Base-by-base conservation (phyloP, 2,797 vertebrate species). In the Xenops minutus region DNA sequence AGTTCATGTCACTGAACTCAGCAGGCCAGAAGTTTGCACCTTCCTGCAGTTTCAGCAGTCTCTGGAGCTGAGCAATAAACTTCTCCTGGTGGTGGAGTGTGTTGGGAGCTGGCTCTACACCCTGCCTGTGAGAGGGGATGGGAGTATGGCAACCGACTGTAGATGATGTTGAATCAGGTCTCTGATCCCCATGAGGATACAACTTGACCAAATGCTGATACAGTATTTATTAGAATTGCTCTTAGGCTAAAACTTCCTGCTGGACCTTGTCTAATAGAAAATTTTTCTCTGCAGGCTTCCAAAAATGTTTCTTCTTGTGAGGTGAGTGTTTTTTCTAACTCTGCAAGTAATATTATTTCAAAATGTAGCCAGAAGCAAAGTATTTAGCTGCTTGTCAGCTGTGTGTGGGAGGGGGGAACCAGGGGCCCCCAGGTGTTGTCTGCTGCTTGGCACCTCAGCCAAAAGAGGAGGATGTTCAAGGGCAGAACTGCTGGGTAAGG, bases 151-250 rank as follows among this genome's bases (percentile, higher is more conserved):
- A 34, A 7, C 14, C 22, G 83, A 27, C 97, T 97, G 97, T 97
- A 97, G 14, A 95, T 97, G 97, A 98, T 97, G 96, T 68, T 96
- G 97, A 98, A 98, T 98, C 97, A 98, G 97, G 97, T 98, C 97
- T 95, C 97, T 97, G 97, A 98, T 96, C 79, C 77, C 46, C 18
- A 6, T 98, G 97, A 97, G 95, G 97, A 97, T 64, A 93, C 85
- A 89, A 89, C 23, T 69, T 91, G 44, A 96, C 43, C 36, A 90
- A 94, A 84, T 10, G 5, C 97, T 97, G 97, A 97, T 97, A 95
- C 97, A 97, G 97, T 97, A 56, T n/a, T 27, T 7, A 32, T 17
- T 68, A 14, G 2, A 78, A 37, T 11, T 32, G 14, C 64, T 72
- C 1, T n/a, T 55, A 6, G 0, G 1, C 5, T 44, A 0, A 75